These are phyloP conservation scores for Polia nebulosa DNA, from an alignment of 2,888 invertebrate genomes.

Conservation along the genomic window DNA sequence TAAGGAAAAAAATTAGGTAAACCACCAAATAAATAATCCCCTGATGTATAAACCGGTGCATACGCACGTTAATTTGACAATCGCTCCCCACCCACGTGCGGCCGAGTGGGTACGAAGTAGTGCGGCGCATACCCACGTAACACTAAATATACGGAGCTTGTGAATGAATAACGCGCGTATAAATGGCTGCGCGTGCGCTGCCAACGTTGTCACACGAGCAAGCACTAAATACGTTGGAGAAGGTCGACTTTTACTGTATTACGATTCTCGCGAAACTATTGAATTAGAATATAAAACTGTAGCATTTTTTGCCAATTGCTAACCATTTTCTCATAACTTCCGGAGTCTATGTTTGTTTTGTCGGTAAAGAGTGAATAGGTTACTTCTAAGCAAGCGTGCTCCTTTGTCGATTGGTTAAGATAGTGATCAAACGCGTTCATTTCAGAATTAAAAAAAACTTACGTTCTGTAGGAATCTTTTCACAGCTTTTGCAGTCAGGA, in stretches of 20 bases:
- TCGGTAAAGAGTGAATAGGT: too few relatives aligned
- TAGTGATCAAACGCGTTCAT: too few relatives aligned
- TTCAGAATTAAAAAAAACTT: too few relatives aligned
- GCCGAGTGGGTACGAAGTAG: constrained; percentile 24
- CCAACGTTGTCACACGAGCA: constrained; percentile 55
- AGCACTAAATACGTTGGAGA: constrained; percentile 31
- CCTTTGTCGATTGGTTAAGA: too few relatives aligned
- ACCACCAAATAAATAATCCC: not conserved
- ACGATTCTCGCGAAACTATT: not conserved
- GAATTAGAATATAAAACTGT: not conserved
- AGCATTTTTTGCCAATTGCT: not conserved
- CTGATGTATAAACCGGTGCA: constrained; percentile 21
- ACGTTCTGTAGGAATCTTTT: too few relatives aligned
- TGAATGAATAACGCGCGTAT: constrained; percentile 62
- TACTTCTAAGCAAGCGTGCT: too few relatives aligned
- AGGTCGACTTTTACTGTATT: constrained; percentile 31
- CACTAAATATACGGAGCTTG: constrained; percentile 59
- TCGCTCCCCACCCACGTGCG: constrained; percentile 49
- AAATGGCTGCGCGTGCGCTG: constrained; percentile 57
- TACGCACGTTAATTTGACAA: constrained; percentile 55
- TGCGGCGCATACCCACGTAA: constrained; percentile 28
- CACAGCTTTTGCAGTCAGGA: not conserved
- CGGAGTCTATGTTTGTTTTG: too few relatives aligned
- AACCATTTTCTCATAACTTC: too few relatives aligned
- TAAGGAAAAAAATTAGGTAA: too few relatives aligned